These are phyloP conservation scores for Tholera decimalis DNA, from an alignment of 2,888 invertebrate genomes.

Conservation along the genomic window DNA sequence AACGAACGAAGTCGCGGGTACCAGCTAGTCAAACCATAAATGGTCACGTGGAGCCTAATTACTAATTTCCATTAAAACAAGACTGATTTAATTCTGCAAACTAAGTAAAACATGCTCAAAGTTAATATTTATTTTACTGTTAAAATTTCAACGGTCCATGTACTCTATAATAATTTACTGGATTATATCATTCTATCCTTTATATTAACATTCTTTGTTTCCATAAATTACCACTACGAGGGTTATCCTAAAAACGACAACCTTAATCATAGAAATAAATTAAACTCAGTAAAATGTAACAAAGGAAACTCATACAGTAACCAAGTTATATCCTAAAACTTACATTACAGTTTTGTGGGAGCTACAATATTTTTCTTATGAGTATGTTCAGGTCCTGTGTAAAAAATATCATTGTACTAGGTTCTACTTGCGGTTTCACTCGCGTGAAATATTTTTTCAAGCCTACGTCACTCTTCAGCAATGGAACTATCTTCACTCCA, in stretches of 20 bases:
- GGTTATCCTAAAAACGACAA: constrained; percentile 48
- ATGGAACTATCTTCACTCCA: too few species aligned
- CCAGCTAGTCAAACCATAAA: constrained; percentile 2
- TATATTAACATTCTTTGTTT: constrained; percentile 35
- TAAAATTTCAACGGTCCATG: constrained; percentile 24
- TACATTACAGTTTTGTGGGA: too few species aligned
- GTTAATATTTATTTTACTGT: constrained; percentile 40
- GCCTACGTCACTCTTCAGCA: too few species aligned
- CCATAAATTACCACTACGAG: constrained; percentile 39
- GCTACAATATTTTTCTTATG: too few species aligned
- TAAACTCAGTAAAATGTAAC: constrained; percentile 47
- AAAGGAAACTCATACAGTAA: constrained; percentile 47
- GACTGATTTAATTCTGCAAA: constrained; percentile 5
- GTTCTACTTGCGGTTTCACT: too few species aligned
- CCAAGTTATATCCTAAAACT: too few species aligned
- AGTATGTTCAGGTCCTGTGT: too few species aligned
- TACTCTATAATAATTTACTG: constrained; percentile 37
- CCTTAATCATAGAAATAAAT: constrained; percentile 61
- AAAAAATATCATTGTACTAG: too few species aligned
- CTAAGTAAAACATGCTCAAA: constrained; percentile 29
- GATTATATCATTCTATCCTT: constrained; percentile 16
- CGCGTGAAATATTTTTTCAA: too few species aligned
- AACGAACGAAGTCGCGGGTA: too few species aligned
- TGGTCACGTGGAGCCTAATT: constrained; percentile 18
- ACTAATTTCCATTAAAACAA: constrained; percentile 32